Base-by-base conservation (phyloP, 2,888 invertebrate species). In the Aphidius colemani region DNA sequence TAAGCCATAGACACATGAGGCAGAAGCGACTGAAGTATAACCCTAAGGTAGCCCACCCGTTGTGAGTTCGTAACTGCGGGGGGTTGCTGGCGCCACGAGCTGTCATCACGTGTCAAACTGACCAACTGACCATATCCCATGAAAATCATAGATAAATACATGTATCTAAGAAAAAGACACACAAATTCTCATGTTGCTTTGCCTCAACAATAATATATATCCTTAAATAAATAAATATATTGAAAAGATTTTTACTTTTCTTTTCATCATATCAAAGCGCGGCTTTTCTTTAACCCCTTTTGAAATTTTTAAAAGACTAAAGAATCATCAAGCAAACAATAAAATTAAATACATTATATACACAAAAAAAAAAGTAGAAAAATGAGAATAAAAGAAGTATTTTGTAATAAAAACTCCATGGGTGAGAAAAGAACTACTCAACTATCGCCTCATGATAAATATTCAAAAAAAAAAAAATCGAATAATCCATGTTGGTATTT, bases 71-170 rank as follows among this genome's bases (percentile, higher is more conserved):
- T 60, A 77, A 75, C 80, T 74, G 71, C 80, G 71, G 81, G 82
- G 81, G 81, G 81, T 77, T 73, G 75, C 76, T 78, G 82, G 81
- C 82, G 82, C 82, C 82, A 80, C 71, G 77, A 77, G 80, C 81
- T 81, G 81, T 82, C 82, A 81, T 81, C 82, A 79, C 80, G 79
- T 80, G 80, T 78, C 78, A 74, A 71, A 70, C 67, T 50, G 61
- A 61, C 64, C 65, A 67, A 65, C 67, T 67, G 68, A 69, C 45
- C 45, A 57, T 45, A 46, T 45, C 13, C 48, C 9, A 46, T 30
- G n/a, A 39, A 45, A 45, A 45, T 53, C n/a, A 18, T 8, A 40
- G 18, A 53, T 53, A 53, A 8, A 46, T 10, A 46, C 45, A 57
- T 45, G 45, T 45, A 57, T 57, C 30, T 6, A 46, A 67, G 61